A percentile compares a stretch with the other conserved stretches of the same genome.
These are phyloP conservation scores for Oxyruncus cristatus DNA, from an alignment of 2,113 vertebrate species.

Conservation along the genomic window DNA sequence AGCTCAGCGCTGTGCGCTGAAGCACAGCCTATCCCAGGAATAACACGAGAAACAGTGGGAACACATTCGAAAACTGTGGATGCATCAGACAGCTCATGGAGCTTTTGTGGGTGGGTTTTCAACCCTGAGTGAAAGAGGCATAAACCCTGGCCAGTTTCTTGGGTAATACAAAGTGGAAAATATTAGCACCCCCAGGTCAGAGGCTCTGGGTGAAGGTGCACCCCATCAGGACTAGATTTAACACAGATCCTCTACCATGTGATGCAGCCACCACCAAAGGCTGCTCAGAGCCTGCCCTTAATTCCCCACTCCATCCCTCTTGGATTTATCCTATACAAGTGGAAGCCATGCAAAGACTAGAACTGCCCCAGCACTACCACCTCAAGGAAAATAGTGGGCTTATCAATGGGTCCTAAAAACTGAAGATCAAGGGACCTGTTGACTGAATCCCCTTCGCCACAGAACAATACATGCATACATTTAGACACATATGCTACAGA, in stretches of 20 bases:
- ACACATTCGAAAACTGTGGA: background rate
- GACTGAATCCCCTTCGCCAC: background rate
- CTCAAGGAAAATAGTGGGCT: background rate
- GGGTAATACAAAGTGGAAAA: background rate
- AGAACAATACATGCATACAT: background rate
- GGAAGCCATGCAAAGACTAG: background rate
- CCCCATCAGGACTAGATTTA: background rate
- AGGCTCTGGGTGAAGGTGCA: background rate
- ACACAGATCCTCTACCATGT: background rate
- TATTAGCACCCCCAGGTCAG: background rate
- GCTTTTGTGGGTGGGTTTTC: background rate
- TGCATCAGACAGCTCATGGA: background rate
- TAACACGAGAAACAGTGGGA: background rate
- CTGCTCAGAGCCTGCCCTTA: background rate
- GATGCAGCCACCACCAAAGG: background rate
- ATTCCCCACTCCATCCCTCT: background rate
- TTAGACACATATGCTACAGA: accelerated
- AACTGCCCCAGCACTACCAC: background rate
- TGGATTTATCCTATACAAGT: background rate
- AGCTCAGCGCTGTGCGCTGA: background rate
- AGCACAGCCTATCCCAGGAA: background rate
- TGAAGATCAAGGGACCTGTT: background rate
- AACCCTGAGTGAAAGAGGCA: background rate
- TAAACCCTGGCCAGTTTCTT: background rate
- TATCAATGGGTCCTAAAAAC: background rate